Conservation (phyloP, 2,797 vertebrate genomes). For the Rhinoraja longicauda region DNA sequence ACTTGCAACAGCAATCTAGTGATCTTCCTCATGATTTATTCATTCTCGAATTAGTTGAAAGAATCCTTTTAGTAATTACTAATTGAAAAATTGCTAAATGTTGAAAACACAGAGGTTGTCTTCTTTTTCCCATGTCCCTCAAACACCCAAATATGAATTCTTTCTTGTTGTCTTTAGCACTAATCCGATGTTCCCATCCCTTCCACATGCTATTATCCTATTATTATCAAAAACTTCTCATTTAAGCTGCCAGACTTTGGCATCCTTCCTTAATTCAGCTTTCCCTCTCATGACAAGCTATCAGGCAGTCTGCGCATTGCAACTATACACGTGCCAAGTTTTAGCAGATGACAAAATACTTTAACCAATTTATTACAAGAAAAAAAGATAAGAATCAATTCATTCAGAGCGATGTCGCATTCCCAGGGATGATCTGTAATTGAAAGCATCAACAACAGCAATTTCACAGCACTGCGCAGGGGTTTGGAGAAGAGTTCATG, state of each 20-base stretch:
- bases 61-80: neutral
- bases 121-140: neutral
- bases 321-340: neutral
- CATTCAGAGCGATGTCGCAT: neutral
- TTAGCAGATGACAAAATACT: neutral
- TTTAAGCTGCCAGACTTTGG: neutral
- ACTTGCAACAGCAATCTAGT: neutral
- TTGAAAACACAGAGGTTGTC: neutral
- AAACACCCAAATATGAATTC: neutral
- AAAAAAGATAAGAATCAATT: neutral
- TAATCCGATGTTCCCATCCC: constrained; percentile 24
- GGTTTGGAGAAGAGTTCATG: neutral
- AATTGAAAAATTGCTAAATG: neutral
- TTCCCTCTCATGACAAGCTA: neutral
- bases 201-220: neutral
- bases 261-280: neutral
- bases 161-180: neutral
- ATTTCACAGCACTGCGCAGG: neutral
- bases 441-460: neutral
- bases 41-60: neutral
- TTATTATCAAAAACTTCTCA: constrained; percentile 8
- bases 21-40: constrained; percentile 21
- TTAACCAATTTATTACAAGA: neutral
- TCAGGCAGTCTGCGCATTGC: neutral
- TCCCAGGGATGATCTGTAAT: neutral